Conservation (phyloP, 2,113 vertebrate species). For the Athene cunicularia region DNA sequence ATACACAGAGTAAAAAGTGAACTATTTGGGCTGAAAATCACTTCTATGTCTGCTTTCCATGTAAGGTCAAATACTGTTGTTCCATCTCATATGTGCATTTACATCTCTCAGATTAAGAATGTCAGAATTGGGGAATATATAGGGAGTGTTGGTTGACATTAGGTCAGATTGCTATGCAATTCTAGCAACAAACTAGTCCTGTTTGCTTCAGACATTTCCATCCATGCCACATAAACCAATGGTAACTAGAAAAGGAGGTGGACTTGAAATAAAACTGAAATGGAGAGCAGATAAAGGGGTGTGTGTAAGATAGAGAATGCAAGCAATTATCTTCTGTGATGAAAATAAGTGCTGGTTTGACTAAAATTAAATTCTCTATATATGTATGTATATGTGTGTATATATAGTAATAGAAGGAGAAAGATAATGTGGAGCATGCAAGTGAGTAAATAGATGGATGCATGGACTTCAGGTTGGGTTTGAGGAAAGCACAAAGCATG, state of each 20-base stretch:
- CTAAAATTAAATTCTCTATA: not conserved
- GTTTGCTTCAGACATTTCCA: not conserved
- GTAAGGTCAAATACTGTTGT: not conserved
- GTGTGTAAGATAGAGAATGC: not conserved
- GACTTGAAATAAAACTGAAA: not conserved
- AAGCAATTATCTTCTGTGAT: not conserved
- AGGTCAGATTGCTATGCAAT: not conserved
- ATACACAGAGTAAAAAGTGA: not conserved
- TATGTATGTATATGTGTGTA: not conserved
- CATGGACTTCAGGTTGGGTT: not conserved
- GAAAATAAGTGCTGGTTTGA: not conserved
- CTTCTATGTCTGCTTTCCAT: not conserved
- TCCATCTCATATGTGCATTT: not conserved
- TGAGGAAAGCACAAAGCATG: not conserved
- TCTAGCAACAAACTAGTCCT: not conserved
- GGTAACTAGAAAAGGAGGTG: not conserved
- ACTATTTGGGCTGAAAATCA: constrained; percentile 15
- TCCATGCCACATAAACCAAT: not conserved
- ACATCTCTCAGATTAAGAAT: not conserved
- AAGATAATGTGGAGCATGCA: not conserved
- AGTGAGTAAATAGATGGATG: not conserved
- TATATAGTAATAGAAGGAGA: not conserved
- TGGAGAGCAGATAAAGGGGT: not conserved
- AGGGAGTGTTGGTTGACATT: not conserved
- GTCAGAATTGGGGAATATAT: not conserved